Conservation (phyloP, 2,797 vertebrate species). For the Lithobates pipiens region DNA sequence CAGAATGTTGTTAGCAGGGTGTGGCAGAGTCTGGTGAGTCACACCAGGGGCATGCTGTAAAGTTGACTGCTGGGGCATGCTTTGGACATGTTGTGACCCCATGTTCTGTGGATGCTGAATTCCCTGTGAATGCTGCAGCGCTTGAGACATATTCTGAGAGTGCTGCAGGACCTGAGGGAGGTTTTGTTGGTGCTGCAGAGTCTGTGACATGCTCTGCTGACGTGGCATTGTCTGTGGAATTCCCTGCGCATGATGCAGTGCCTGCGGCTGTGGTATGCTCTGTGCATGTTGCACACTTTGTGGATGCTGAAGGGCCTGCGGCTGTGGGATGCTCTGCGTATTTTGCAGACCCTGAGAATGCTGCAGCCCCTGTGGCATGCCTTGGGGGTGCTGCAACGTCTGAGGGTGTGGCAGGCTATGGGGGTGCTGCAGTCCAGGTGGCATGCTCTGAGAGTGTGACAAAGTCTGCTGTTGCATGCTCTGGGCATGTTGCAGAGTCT, state of each 20-base stretch:
- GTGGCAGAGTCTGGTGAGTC: constrained; percentile 80
- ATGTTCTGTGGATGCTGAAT: constrained; percentile 82
- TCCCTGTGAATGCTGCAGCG: constrained; percentile 70
- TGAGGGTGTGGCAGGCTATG: constrained; percentile 84
- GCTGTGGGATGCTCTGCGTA: constrained; percentile 74
- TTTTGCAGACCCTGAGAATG: constrained; percentile 81
- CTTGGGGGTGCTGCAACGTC: constrained; percentile 79
- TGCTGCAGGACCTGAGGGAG: constrained; percentile 75
- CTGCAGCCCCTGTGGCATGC: constrained; percentile 82
- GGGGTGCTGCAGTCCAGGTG: constrained; percentile 78
- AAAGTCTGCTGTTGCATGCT: constrained; percentile 68
- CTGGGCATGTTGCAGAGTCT: constrained; percentile 46
- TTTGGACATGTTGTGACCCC: constrained; percentile 83
- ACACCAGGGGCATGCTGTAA: constrained; percentile 72
- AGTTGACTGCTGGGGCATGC: constrained; percentile 78
- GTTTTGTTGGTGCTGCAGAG: constrained; percentile 71
- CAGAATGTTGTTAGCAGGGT: constrained; percentile 81
- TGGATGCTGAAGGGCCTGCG: constrained; percentile 54
- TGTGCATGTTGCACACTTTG: constrained; percentile 74
- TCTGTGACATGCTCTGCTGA: constrained; percentile 80
- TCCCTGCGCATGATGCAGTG: constrained; percentile 79
- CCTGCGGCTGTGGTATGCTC: constrained; percentile 62
- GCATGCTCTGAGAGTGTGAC: constrained; percentile 69
- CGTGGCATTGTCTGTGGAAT: constrained; percentile 82
- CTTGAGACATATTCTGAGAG: constrained; percentile 74